Percentiles rank a stretch among this genome's conserved stretches.
These are phyloP conservation scores for Meriones psammophilus DNA, from an alignment of 2,797 vertebrate genomes.

Conservation along the genomic window DNA sequence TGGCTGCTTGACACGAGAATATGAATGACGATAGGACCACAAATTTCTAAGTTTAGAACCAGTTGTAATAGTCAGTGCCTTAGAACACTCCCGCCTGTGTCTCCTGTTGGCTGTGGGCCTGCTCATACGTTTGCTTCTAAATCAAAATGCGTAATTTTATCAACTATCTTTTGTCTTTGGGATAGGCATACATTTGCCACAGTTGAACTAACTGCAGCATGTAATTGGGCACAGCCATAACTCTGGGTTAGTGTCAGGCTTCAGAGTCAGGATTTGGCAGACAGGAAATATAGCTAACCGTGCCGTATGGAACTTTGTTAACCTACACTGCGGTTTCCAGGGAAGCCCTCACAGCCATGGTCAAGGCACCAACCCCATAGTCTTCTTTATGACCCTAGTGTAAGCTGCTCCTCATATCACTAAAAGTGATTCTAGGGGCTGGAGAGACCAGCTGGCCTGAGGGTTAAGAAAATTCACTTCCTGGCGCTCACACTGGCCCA, in stretches of 20 bases:
- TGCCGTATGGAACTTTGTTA: background rate
- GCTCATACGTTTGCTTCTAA: constrained; percentile 10
- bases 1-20: background rate
- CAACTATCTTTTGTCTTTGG: constrained; percentile 27
- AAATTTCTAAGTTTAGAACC: constrained; percentile 47
- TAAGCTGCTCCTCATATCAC: background rate
- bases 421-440: background rate
- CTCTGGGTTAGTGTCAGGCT: background rate
- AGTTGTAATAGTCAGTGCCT: background rate
- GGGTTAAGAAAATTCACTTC: background rate
- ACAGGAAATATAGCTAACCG: background rate
- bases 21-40: background rate
- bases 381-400: background rate
- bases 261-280: background rate
- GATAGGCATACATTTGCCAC: background rate
- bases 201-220: background rate
- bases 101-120: constrained; percentile 15
- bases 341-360: background rate
- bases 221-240: background rate
- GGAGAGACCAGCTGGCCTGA: background rate
- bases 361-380: background rate
- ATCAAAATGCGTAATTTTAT: background rate
- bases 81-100: background rate
- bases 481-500: background rate
- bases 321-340: background rate